Conservation (phyloP, 1,140 invertebrate genomes). For the Spodoptera frugiperda region DNA sequence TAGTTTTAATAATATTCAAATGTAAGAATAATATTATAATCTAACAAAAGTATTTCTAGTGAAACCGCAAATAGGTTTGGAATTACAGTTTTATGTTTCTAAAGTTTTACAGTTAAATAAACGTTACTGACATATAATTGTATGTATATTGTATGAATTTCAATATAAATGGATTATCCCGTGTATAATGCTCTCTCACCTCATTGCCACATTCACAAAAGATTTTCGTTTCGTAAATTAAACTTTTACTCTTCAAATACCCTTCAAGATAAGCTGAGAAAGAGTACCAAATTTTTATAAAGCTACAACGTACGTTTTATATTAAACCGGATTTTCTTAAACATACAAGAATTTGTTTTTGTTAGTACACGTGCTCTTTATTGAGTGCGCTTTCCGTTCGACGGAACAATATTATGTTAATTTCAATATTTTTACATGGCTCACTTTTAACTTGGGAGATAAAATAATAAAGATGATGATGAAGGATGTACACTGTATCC, state of each 20-base stretch:
- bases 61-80: too few relatives aligned
- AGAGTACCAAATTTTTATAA: neutral
- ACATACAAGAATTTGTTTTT: neutral
- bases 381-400: too few relatives aligned
- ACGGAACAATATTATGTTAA: too few relatives aligned
- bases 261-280: conserved; percentile 4
- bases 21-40: too few relatives aligned
- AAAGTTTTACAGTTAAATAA: too few relatives aligned
- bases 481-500: too few relatives aligned
- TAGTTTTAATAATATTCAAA: too few relatives aligned
- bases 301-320: neutral
- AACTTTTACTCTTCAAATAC: neutral
- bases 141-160: neutral
- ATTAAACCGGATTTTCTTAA: neutral
- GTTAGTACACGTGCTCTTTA: neutral
- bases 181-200: neutral
- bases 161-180: neutral
- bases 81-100: too few relatives aligned
- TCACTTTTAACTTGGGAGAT: too few relatives aligned
- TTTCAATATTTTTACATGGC: too few relatives aligned
- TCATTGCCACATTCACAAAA: conserved; percentile 1
- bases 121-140: neutral
- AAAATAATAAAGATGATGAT: too few relatives aligned
- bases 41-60: too few relatives aligned
- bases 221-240: conserved; percentile 18